These are phyloP conservation scores for Cerceris rybyensis DNA, from an alignment of 2,888 invertebrate species.

Conservation along the genomic window DNA sequence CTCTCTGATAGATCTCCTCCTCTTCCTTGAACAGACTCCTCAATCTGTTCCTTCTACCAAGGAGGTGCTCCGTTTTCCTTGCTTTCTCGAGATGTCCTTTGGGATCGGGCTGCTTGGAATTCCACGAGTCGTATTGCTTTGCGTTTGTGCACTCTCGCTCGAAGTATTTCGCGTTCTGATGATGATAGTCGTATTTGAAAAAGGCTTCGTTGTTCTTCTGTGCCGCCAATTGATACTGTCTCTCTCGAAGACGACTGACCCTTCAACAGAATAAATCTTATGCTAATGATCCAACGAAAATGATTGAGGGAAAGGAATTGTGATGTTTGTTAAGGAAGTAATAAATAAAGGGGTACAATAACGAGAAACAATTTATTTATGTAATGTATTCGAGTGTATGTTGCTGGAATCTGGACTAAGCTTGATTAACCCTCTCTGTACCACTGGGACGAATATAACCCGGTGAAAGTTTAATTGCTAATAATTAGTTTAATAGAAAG, in stretches of 20 bases:
- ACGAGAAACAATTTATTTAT: too few species aligned
- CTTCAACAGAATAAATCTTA: conserved; percentile 61
- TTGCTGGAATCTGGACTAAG: too few species aligned
- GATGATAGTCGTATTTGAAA: conserved; percentile 70
- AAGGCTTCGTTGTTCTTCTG: conserved; percentile 74
- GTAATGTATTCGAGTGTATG: too few species aligned
- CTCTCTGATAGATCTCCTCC: conserved; percentile 63
- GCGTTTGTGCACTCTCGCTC: conserved; percentile 73
- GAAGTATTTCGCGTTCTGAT: conserved; percentile 75
- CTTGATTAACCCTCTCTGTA: too few species aligned
- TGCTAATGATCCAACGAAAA: not conserved
- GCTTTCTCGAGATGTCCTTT: conserved; percentile 61
- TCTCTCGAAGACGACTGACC: conserved; percentile 72
- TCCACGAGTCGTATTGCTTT: conserved; percentile 76
- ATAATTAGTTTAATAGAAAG: too few species aligned
- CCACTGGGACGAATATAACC: too few species aligned
- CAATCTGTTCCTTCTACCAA: conserved; percentile 67
- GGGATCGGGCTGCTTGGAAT: conserved; percentile 53
- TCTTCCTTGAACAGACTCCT: conserved; percentile 70
- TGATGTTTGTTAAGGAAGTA: not conserved
- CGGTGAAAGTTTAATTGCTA: too few species aligned
- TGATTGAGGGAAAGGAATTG: not conserved
- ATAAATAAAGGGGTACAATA: not conserved
- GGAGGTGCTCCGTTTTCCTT: conserved; percentile 66
- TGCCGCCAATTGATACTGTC: conserved; percentile 76